Conservation (phyloP, 1,140 invertebrate genomes). For the Musca vetustissima region DNA sequence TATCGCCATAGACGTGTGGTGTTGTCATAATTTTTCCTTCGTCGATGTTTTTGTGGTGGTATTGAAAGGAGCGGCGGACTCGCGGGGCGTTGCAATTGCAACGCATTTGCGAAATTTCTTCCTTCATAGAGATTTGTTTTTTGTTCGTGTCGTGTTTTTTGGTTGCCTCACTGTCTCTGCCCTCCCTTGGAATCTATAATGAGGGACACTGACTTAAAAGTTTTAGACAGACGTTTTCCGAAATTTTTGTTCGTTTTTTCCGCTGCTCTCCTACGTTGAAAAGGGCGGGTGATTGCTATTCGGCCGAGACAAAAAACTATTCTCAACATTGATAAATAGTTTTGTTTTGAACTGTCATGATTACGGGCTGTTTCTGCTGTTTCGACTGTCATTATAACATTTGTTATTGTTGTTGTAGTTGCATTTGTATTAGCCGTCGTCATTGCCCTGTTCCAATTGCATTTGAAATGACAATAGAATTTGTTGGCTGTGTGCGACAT, state of each 20-base stretch:
- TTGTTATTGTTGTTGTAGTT: not conserved
- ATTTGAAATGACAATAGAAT: not conserved
- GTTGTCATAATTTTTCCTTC: not conserved
- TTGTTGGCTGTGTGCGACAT: conserved; percentile 14
- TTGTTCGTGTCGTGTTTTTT: not conserved
- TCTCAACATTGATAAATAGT: conserved; percentile 20
- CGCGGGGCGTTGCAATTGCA: not conserved
- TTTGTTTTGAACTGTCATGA: not conserved
- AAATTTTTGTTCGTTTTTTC: not conserved
- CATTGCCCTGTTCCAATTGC: not conserved
- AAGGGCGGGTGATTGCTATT: not conserved
- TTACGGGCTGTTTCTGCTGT: not conserved
- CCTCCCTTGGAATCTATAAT: conserved; percentile 8
- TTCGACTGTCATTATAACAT: not conserved
- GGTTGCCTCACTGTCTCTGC: too few species aligned
- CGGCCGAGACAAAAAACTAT: conserved; percentile 1
- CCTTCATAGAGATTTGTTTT: not conserved
- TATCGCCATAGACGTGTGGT: not conserved
- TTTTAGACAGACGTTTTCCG: conserved; percentile 1
- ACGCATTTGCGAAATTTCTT: conserved; percentile 10
- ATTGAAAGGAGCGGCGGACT: not conserved
- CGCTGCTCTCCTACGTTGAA: too few species aligned
- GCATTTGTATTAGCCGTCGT: conserved; percentile 4
- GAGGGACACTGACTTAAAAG: conserved; percentile 2
- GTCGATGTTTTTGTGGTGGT: not conserved